phyloP scores from a whole-genome alignment of 2,113 vertebrate genomes.

The Indicator maculatus region DNA sequence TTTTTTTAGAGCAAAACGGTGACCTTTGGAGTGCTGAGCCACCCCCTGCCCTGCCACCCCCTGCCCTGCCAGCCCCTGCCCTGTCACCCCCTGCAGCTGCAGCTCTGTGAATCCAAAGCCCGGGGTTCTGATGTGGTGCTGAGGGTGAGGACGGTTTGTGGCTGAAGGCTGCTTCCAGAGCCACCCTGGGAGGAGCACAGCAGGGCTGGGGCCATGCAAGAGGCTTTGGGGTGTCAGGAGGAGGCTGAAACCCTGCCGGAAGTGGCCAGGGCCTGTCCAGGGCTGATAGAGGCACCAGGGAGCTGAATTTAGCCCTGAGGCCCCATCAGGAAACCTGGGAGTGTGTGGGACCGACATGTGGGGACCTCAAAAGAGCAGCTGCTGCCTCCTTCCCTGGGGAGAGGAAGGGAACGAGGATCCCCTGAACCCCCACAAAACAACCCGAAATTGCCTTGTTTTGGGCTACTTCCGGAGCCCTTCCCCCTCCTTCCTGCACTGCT shows the following conservation, averaged over 20 bases:
- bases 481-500: neutral
- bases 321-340: neutral
- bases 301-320: neutral
- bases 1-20: fast-evolving
- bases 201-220: fast-evolving
- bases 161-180: neutral
- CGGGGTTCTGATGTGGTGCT: neutral
- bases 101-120: neutral
- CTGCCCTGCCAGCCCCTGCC: too few relatives aligned
- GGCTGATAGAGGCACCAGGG: neutral
- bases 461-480: conserved; percentile 23
- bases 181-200: fast-evolving
- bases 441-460: fast-evolving
- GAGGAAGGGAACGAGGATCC: neutral
- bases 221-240: neutral
- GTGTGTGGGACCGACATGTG: fast-evolving
- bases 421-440: fast-evolving
- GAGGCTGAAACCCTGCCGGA: neutral
- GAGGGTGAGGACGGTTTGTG: neutral
- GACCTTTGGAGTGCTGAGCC: neutral
- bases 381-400: fast-evolving
- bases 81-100: fast-evolving
- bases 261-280: neutral
- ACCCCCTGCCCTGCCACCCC: too few relatives aligned
- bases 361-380: neutral